A percentile compares a stretch with the other conserved stretches of the same genome.
Conservation (phyloP, 2,797 vertebrate genomes). For the Spinus pinus region DNA sequence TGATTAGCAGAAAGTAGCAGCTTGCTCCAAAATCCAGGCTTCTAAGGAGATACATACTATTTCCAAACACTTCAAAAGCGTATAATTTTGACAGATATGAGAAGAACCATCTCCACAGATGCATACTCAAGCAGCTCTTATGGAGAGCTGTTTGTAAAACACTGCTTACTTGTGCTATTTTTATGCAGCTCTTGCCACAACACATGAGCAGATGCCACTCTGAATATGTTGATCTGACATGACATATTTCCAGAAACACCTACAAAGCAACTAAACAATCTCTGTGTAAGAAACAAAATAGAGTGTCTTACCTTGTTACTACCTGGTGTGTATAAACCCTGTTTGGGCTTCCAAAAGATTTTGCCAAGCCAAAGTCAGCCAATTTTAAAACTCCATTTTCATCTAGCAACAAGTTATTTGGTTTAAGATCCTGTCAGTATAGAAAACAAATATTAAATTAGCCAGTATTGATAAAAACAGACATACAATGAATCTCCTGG, state of each 20-base stretch:
- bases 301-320: constrained; percentile 87
- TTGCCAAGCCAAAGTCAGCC: constrained; percentile 96
- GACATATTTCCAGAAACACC: neutral
- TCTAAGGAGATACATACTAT: neutral
- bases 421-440: constrained; percentile 89
- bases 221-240: neutral
- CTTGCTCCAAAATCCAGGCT: neutral
- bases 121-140: neutral
- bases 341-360: constrained; percentile 95
- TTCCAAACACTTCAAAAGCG: neutral
- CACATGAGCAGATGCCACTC: neutral
- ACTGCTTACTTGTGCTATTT: neutral
- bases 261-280: neutral
- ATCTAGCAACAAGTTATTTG: constrained; percentile 94
- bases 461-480: neutral
- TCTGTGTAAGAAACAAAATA: neutral
- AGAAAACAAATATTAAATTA: neutral
- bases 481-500: neutral
- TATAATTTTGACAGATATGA: neutral
- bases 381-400: constrained; percentile 93
- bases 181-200: neutral
- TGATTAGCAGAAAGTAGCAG: neutral
- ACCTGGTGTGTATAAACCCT: constrained; percentile 96
- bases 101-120: neutral
- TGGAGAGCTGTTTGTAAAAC: neutral